phyloP scores from a whole-genome alignment of 2,797 vertebrate species.

The Capromys pilorides region DNA sequence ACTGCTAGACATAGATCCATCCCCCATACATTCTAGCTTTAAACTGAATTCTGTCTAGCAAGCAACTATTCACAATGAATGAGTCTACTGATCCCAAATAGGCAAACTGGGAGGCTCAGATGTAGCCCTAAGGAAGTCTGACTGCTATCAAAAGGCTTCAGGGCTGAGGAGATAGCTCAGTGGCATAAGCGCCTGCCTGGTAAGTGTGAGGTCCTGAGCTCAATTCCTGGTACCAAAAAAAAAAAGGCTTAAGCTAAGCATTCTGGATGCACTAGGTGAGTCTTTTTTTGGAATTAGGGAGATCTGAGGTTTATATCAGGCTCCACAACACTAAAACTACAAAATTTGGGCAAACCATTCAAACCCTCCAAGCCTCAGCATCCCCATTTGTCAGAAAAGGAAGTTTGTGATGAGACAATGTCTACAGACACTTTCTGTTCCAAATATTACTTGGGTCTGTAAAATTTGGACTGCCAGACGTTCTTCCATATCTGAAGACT shows the following conservation, averaged over 20 bases:
- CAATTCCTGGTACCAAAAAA: too few species aligned
- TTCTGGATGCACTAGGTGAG: background rate
- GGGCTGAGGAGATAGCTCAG: too few species aligned
- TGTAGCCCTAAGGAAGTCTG: background rate
- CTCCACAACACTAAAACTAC: background rate
- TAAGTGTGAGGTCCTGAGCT: too few species aligned
- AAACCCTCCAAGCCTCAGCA: background rate
- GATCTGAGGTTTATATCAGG: background rate
- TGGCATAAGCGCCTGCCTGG: too few species aligned
- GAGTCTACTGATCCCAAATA: background rate
- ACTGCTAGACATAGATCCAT: background rate
- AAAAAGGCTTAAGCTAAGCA: too few species aligned
- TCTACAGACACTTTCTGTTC: background rate
- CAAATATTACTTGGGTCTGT: background rate
- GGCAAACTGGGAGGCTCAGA: background rate
- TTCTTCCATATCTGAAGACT: background rate
- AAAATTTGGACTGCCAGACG: background rate
- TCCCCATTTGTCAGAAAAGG: background rate
- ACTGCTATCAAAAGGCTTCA: background rate
- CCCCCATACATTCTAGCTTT: background rate
- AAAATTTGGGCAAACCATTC: background rate
- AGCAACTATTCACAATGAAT: background rate
- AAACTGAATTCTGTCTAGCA: background rate
- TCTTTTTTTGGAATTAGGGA: background rate
- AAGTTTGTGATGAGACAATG: background rate